Conservation (phyloP, 2,797 vertebrate genomes). For the Kryptopterus vitreolus region DNA sequence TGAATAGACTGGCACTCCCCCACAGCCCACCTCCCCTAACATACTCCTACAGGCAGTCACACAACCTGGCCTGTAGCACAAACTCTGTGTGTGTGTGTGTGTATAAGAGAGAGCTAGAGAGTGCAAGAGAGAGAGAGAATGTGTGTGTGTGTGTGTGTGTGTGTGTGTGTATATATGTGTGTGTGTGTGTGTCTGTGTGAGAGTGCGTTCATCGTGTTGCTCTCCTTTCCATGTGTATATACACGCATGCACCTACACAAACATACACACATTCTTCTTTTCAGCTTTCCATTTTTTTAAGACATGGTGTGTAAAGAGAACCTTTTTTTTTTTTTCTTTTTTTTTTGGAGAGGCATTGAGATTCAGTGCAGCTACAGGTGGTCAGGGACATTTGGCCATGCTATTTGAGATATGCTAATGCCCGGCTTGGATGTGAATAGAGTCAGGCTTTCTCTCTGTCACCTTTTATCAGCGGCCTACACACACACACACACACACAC, state of each 20-base stretch:
- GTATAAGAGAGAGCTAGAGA: slow-evolving; percentile 21
- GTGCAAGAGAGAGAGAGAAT: neutral
- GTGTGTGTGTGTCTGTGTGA: slow-evolving; percentile 17
- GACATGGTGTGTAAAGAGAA: slow-evolving; percentile 37
- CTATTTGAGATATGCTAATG: slow-evolving; percentile 72
- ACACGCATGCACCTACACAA: slow-evolving; percentile 6
- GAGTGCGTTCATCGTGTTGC: slow-evolving; percentile 36
- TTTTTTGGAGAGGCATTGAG: slow-evolving; percentile 31
- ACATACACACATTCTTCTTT: slow-evolving; percentile 32
- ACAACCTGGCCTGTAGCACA: slow-evolving; percentile 45
- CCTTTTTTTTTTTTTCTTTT: too few species aligned
- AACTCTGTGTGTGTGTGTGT: slow-evolving; percentile 40
- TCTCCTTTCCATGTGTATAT: slow-evolving; percentile 33
- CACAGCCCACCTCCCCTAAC: slow-evolving; percentile 58
- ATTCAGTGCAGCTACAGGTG: slow-evolving; percentile 67
- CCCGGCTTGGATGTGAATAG: slow-evolving; percentile 64
- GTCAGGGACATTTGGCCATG: slow-evolving; percentile 58
- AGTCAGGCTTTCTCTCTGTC: slow-evolving; percentile 67
- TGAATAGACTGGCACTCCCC: slow-evolving; percentile 61
- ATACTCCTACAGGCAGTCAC: slow-evolving; percentile 61
- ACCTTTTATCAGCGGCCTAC: slow-evolving; percentile 67
- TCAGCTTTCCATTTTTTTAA: slow-evolving; percentile 38
- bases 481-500: slow-evolving; percentile 52
- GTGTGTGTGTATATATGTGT: slow-evolving; percentile 33
- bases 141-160: slow-evolving; percentile 22